Evolutionary conservation across 1,140 invertebrate species (phyloP), one percentile per base, ranked within the genome.

Genomic region (Diabrotica virgifera): DNA sequence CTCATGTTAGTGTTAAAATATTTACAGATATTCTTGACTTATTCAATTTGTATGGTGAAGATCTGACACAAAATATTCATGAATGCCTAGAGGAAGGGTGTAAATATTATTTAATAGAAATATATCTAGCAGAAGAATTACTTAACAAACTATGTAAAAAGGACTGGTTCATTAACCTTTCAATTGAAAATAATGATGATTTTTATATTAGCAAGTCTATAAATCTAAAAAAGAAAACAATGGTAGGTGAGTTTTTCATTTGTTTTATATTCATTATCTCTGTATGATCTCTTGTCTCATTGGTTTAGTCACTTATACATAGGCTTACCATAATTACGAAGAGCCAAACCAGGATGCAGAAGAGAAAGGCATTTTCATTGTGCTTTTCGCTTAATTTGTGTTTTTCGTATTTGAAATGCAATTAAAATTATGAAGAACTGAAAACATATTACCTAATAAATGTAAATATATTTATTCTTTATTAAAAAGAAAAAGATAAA

Each of bases 61-160:
- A 60, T 51, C 10, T 60, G 35, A 36, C 35, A 52, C 10, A n/a
- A 7, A 14, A 35, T 10, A 8, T 51, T 24, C 11, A 12, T 12
- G 24, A 60, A 5, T 60, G 6, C n/a, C n/a, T n/a, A 11, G 38
- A 24, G 10, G 9, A 60, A 14, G 8, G 14, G 11, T 24, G 59
- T 36, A 60, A 60, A n/a, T 60, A 14, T 60, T 60, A 60, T 60
- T 24, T 60, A n/a, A 35, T 60, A 11, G 59, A 60, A n/a, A 50
- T 51, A 10, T 60, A 60, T 11, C 36, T 52, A 24, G 14, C 59
- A 60, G 40, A 60, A 51, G 40, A 36, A 51, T 51, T 60, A 5
- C 11, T 52, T 5, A 36, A 60, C 13, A 60, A 60, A 13, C 24
- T 52, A 24, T 13, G 40, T 8, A 38, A 52, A 14, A 35, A 40